A percentile compares a stretch with the other conserved stretches of the same genome.
These are phyloP conservation scores for Tortricodes alternella DNA, from an alignment of 2,888 invertebrate genomes.

Conservation along the genomic window DNA sequence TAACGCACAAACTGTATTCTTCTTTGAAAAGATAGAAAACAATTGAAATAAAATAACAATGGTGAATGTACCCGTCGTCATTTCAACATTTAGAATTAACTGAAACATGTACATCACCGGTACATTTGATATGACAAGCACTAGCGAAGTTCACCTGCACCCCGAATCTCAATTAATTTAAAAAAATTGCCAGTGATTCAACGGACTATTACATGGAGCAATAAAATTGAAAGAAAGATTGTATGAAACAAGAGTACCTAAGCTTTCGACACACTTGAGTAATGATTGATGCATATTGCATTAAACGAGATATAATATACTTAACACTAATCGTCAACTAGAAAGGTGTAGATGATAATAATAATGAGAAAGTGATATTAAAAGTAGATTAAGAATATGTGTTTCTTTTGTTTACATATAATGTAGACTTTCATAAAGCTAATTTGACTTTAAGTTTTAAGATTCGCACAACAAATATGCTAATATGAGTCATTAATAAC, in stretches of 20 bases:
- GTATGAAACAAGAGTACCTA: constrained; percentile 9
- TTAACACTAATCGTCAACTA: constrained; percentile 11
- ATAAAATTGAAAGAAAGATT: constrained; percentile 26
- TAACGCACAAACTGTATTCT: not conserved
- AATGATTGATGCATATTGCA: constrained; percentile 16
- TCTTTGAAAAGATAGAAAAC: no score
- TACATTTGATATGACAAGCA: no score
- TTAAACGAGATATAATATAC: constrained; percentile 9
- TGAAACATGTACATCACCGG: no score
- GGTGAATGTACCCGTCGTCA: no score
- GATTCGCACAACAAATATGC: constrained; percentile 30
- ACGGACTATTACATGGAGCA: constrained; percentile 8
- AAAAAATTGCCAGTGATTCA: constrained; percentile 4
- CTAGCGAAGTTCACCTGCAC: no score
- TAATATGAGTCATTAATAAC: constrained; percentile 48
- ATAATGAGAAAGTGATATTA: constrained; percentile 7
- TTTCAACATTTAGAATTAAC: no score
- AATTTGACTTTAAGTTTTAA: not conserved
- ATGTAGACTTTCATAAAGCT: constrained; percentile 1
- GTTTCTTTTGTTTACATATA: not conserved
- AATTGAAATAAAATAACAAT: no score
- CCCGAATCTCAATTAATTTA: constrained; percentile 4
- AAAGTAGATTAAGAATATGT: constrained; percentile 10
- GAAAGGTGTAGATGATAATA: not conserved
- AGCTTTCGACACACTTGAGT: constrained; percentile 4